phyloP scores from a whole-genome alignment of 2,797 vertebrate genomes.

The Amniataba percoides region DNA sequence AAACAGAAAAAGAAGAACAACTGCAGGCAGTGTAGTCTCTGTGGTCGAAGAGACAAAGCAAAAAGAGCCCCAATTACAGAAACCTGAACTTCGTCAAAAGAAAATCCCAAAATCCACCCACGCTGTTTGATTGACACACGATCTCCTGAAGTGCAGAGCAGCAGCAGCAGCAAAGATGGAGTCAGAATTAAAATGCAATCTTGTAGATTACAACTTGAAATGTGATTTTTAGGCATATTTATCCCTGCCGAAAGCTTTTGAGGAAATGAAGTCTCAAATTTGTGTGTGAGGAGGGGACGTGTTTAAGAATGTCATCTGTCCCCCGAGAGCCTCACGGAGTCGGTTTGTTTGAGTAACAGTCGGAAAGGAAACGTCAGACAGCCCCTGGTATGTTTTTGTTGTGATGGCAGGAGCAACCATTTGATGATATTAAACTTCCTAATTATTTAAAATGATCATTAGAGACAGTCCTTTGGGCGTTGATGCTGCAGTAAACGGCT shows the following conservation, averaged over 20 bases:
- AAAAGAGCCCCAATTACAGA: conserved; percentile 16
- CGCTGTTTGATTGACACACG: conserved; percentile 46
- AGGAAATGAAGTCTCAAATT: conserved; percentile 19
- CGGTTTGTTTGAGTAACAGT: conserved; percentile 52
- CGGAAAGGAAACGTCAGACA: conserved; percentile 31
- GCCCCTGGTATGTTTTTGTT: conserved; percentile 50
- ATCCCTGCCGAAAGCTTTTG: conserved; percentile 22
- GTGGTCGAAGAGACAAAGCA: background rate
- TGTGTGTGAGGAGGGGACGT: background rate
- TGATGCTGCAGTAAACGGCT: conserved; percentile 41
- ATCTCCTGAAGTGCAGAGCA: conserved; percentile 18
- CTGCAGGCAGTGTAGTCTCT: background rate
- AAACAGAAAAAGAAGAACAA: background rate
- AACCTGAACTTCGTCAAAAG: conserved; percentile 40
- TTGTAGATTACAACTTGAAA: conserved; percentile 8
- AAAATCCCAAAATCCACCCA: conserved; percentile 29
- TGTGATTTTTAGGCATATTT: conserved; percentile 10
- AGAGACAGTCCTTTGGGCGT: conserved; percentile 13
- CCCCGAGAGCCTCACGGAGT: conserved; percentile 27
- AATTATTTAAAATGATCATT: conserved; percentile 46
- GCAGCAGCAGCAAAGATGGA: background rate
- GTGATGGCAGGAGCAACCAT: conserved; percentile 3
- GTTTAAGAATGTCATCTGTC: conserved; percentile 23
- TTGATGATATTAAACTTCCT: conserved; percentile 14
- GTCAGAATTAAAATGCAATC: background rate